phyloP scores from a whole-genome alignment of 2,797 vertebrate genomes.

The Girardinus metallicus region DNA sequence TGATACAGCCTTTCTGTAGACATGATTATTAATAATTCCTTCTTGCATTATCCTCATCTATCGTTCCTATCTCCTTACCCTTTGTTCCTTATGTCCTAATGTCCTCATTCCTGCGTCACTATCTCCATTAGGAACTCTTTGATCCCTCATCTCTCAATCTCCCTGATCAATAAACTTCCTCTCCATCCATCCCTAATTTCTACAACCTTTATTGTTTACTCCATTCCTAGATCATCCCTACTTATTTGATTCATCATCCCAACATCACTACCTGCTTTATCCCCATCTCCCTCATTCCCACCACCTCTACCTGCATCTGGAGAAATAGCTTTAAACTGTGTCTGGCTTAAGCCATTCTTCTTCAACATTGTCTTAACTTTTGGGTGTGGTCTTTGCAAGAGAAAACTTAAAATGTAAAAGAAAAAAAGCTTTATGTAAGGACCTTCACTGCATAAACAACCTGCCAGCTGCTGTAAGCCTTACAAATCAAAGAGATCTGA shows the following conservation, averaged over 20 bases:
- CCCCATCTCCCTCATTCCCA: background rate
- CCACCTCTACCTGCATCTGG: background rate
- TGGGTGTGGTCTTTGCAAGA: background rate
- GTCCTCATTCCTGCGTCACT: background rate
- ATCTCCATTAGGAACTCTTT: background rate
- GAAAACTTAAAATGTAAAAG: background rate
- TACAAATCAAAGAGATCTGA: constrained; percentile 6
- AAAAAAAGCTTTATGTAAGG: background rate
- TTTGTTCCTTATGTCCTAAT: background rate
- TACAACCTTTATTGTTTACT: background rate
- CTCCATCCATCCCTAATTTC: background rate
- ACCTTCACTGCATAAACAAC: background rate
- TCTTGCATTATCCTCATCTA: background rate
- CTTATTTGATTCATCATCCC: background rate
- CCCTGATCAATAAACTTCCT: background rate
- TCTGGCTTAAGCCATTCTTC: background rate
- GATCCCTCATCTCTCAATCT: background rate
- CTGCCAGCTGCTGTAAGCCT: background rate
- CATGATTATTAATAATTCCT: background rate
- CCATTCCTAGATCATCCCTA: background rate
- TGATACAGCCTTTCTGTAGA: background rate
- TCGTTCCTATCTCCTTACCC: background rate
- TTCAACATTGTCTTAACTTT: background rate
- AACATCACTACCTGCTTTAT: background rate
- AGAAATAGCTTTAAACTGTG: background rate